Evolutionary conservation across 2,888 invertebrate genomes (phyloP).

Genomic region (Noctua janthe): DNA sequence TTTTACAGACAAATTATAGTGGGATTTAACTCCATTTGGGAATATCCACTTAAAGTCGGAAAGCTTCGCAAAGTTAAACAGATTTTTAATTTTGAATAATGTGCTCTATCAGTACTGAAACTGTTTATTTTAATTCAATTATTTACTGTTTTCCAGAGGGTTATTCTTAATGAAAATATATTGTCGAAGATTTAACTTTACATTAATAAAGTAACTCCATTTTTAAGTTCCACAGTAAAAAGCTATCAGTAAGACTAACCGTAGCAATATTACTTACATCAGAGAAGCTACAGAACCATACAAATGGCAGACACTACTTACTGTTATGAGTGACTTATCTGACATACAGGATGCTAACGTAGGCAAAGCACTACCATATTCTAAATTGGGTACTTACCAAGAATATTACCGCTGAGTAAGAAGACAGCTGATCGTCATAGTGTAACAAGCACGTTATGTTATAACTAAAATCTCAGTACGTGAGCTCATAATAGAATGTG

Average conservation of each 20-base stretch:
- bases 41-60: constrained; percentile 18
- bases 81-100: constrained; percentile 17
- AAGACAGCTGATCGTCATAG: constrained; percentile 38
- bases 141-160: background rate
- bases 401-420: constrained; percentile 31
- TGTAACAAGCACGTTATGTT: constrained; percentile 39
- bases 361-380: constrained; percentile 21
- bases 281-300: background rate
- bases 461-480: constrained; percentile 62
- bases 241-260: background rate
- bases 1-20: constrained; percentile 59
- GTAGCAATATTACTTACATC: too few species aligned
- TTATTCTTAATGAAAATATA: background rate
- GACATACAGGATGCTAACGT: constrained; percentile 13
- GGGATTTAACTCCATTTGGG: constrained; percentile 45
- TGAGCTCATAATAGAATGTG: constrained; percentile 55
- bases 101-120: background rate
- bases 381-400: constrained; percentile 39
- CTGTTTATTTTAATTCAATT: background rate
- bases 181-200: background rate
- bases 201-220: background rate
- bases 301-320: constrained; percentile 3
- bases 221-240: background rate
- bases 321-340: constrained; percentile 5
- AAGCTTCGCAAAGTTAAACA: constrained; percentile 12